Base-by-base conservation (phyloP, 2,797 vertebrate genomes). In the Monodelphis domestica region DNA sequence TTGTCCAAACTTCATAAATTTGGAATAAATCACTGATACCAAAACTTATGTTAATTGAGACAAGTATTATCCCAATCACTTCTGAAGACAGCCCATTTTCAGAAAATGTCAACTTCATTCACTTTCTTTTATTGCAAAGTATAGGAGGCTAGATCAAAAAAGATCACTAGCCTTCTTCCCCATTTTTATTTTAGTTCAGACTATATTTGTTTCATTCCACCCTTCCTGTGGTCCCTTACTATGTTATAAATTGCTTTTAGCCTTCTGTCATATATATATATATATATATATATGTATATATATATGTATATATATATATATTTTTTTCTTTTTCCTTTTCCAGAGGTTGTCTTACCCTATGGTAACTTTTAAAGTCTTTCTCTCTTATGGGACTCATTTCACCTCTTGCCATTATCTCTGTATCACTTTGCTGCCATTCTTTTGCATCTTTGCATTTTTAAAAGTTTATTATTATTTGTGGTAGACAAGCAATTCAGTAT, bases 401-500 rank as follows among this genome's bases (percentile, higher is more conserved):
- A 38, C n/a, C 53, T 89, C 53, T 26, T 94, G 57, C 24, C 45
- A 89, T 59, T 26, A 59, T 91, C 30, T 89, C 12, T 87, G 7
- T 54, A 94, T 26, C 12, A 94, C 90, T 96, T 95, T 59, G 0
- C 88, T 95, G 33, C 12, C 90, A 96, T 96, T 51, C 33, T 1
- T 91, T 94, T 96, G 88, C 17, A 93, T 84, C 92, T 95, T 91
- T 94, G 33, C 87, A 94, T 91, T 91, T 94, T 92, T 89, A 89
- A 91, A 88, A 54, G 29, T 97, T 30, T 90, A 50, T 50, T 91
- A 53, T 95, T 96, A 93, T 90, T 94, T 53, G 84, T 3, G 5
- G 90, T 55, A 95, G 54, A 87, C 50, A 89, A 12, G 33, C 52
- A 94, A 91, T 38, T 92, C 54, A 57, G 15, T 21, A 84, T 91